Base-by-base conservation (phyloP, 2,888 invertebrate species). In the Philereme transversata region DNA sequence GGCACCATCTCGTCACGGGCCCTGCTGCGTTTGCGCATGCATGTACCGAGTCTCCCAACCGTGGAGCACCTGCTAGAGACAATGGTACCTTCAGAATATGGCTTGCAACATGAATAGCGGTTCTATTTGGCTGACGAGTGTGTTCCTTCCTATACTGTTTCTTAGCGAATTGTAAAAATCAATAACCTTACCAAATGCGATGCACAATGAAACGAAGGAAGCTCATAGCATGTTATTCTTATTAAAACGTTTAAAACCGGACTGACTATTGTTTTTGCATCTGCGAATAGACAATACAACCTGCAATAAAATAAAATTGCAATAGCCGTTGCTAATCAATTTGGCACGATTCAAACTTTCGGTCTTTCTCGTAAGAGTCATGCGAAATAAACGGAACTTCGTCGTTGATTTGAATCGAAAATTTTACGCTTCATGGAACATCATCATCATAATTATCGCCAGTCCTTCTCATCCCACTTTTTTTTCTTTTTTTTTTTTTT, bases 1-100 rank as follows among this genome's bases (percentile, higher is more conserved):
- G 59, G 65, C 69, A 84, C 84, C 84, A 84, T 84, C 84, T 84
- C 77, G 81, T 81, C 78, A 81, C 79, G 77, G 70, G 46, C 11
- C 41, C 46, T 55, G 55, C 49, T 60, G 52, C 36, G 50, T 45
- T 45, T 43, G 7, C 41, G 40, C 53, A 58, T 11, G 40, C 54
- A 57, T 36, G 57, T 47, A 52, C 60, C 48, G 54, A 45, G 57
- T 54, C 49, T 57, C 46, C 62, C 64, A 67, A 69, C 68, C 68
- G 65, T 60, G 53, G 59, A 68, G 41, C 65, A 70, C 68, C 61
- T 66, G 66, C 62, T 60, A 47, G 41, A 60, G 59, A 65, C 65
- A 69, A 64, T 61, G 64, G 45, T 62, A 41, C 46, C 43, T 59
- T 62, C 36, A 38, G 34, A 52, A 34, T 51, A 43, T 49, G 33